Percentiles rank a stretch among this genome's conserved stretches.
These are phyloP conservation scores for Corythaixoides concolor DNA, from an alignment of 2,113 vertebrate genomes.

Conservation along the genomic window DNA sequence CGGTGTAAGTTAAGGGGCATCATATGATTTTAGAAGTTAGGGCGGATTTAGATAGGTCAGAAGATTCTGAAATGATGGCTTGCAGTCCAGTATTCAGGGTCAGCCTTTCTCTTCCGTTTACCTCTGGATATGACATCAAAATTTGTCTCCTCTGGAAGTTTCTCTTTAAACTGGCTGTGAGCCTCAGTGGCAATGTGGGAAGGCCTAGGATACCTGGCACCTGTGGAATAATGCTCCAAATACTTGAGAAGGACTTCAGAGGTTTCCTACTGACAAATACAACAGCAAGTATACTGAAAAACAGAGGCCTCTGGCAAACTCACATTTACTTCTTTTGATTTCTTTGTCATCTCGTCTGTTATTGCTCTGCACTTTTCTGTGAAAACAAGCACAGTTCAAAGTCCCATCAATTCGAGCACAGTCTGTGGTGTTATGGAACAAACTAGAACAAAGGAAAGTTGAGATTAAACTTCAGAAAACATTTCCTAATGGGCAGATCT, in stretches of 20 bases:
- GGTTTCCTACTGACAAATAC: background rate
- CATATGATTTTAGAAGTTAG: accelerated
- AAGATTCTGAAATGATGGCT: background rate
- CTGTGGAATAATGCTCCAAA: background rate
- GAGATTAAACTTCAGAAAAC: background rate
- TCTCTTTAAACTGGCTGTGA: background rate
- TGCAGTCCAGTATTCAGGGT: background rate
- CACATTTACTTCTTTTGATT: background rate
- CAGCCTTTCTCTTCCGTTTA: background rate
- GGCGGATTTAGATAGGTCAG: background rate
- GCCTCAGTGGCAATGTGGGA: background rate
- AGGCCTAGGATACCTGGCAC: background rate
- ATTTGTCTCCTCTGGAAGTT: background rate
- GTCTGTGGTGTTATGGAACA: background rate
- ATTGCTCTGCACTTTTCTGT: background rate
- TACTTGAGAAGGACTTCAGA: background rate
- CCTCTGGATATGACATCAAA: background rate
- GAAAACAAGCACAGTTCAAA: background rate
- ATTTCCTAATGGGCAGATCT: background rate
- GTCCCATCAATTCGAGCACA: background rate
- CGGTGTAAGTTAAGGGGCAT: too few species aligned
- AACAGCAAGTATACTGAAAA: background rate
- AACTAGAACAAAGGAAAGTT: background rate
- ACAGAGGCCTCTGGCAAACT: background rate
- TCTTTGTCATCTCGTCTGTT: background rate